Evolutionary conservation across 37 sponge, comb jelly and placozoan species (phyloP).

Genomic region (Chondrosia reniformis): DNA sequence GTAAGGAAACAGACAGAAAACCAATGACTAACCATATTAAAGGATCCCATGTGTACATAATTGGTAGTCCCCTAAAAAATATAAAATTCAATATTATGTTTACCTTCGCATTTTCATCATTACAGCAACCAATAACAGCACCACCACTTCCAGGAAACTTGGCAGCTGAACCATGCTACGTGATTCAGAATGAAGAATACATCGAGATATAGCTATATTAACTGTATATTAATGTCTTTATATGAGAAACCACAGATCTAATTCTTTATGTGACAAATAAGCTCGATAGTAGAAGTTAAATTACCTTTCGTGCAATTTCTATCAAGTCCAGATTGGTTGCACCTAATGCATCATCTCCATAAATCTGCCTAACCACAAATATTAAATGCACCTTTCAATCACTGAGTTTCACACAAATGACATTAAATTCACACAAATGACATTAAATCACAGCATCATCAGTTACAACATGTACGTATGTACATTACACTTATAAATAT

Average conservation of each 20-base stretch:
- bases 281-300: not conserved
- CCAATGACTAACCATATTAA: not conserved
- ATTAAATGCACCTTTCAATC: not conserved
- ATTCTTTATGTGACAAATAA: not conserved
- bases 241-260: not conserved
- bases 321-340: conserved; percentile 70
- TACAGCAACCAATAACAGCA: conserved; percentile 79
- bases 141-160: conserved; percentile 90
- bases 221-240: not conserved
- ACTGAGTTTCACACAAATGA: not conserved
- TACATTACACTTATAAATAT: not conserved
- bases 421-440: not conserved
- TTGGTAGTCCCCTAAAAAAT: not conserved
- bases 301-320: conserved; percentile 62
- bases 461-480: too few species aligned
- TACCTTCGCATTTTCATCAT: conserved; percentile 48
- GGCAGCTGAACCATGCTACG: conserved; percentile 72
- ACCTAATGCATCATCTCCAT: conserved; percentile 69
- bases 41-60: not conserved
- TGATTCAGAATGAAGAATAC: too few species aligned
- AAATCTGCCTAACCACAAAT: conserved; percentile 48
- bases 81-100: not conserved
- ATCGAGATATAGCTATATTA: not conserved
- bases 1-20: not conserved
- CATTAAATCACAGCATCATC: too few species aligned